Evolutionary conservation across 2,113 vertebrate genomes (phyloP).

Genomic region (Calidris pygmaea): DNA sequence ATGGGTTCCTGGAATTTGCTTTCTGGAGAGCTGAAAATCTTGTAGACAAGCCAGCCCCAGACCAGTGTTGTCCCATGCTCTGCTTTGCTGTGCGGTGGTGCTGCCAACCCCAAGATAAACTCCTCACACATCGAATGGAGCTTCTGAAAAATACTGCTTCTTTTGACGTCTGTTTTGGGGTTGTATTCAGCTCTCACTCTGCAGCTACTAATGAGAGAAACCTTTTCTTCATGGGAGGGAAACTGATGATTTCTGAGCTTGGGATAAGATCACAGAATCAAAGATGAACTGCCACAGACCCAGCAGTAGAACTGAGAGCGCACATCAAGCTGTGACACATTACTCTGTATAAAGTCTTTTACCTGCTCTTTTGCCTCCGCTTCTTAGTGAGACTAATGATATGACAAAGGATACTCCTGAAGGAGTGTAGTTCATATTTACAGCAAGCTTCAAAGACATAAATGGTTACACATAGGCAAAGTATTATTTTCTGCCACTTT

Average conservation of each 20-base stretch:
- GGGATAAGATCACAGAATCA: background rate
- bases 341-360: background rate
- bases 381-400: background rate
- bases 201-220: background rate
- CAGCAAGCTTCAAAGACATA: background rate
- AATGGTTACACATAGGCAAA: background rate
- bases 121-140: background rate
- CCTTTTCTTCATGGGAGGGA: background rate
- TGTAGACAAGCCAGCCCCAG: background rate
- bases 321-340: background rate
- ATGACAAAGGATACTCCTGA: background rate
- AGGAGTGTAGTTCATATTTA: background rate
- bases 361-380: background rate
- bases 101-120: background rate
- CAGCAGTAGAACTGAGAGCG: background rate
- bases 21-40: background rate
- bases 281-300: background rate
- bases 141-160: background rate
- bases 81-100: background rate
- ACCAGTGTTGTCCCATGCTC: background rate
- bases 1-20: background rate
- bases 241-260: background rate
- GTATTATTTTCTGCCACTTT: constrained; percentile 1
- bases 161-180: background rate
- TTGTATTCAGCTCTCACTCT: background rate